Evolutionary conservation across 2,888 invertebrate species (phyloP).

Genomic region (Drosophila recens): DNA sequence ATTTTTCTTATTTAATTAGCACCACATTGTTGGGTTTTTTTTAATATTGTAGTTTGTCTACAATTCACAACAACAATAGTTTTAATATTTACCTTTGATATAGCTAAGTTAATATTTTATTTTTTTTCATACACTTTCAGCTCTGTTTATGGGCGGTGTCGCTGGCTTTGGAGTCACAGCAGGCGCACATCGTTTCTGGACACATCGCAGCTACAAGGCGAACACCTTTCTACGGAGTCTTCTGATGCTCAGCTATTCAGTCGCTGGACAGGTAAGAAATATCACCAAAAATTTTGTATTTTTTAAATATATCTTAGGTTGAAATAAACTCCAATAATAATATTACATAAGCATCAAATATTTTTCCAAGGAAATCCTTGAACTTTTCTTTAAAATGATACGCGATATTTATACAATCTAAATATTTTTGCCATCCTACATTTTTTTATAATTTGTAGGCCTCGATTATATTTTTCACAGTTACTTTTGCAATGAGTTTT

Average conservation of each 20-base stretch:
- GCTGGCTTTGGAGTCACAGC: conserved; percentile 90
- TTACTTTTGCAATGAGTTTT: conserved; percentile 24
- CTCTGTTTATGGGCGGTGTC: conserved; percentile 86
- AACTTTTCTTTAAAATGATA: background rate
- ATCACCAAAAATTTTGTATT: background rate
- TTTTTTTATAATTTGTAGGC: background rate
- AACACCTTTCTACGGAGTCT: conserved; percentile 87
- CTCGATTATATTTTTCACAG: background rate
- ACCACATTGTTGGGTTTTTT: conserved; percentile 35
- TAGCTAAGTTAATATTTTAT: conserved; percentile 9
- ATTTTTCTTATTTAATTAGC: conserved; percentile 54
- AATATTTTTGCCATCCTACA: background rate
- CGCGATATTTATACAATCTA: background rate
- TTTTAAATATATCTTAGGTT: background rate
- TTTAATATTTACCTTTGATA: conserved; percentile 21
- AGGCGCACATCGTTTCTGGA: conserved; percentile 90
- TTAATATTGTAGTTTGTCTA: background rate
- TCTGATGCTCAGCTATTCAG: conserved; percentile 87
- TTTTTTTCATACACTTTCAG: conserved; percentile 83
- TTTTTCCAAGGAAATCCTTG: background rate
- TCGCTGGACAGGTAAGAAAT: conserved; percentile 88
- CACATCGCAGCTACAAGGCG: conserved; percentile 89
- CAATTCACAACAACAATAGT: conserved; percentile 16
- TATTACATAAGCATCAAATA: background rate
- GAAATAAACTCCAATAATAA: background rate